Conservation (phyloP, 2,888 invertebrate species). For the Platypus cylindrus region DNA sequence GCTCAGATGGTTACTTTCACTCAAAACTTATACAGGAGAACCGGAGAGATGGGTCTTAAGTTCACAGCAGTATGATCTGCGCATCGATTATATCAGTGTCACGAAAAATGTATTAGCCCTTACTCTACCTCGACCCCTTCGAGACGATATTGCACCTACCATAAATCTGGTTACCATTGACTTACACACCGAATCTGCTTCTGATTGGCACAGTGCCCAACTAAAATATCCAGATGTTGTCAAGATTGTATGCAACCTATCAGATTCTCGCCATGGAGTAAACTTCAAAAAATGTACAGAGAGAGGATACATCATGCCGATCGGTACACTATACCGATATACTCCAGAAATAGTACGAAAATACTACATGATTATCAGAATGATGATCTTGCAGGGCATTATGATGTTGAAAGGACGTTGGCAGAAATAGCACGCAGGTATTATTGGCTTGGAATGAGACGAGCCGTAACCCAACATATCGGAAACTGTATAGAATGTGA, state of each 20-base stretch:
- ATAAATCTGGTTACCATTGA: not conserved
- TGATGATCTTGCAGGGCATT: slow-evolving; percentile 20
- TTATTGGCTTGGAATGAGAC: slow-evolving; percentile 20
- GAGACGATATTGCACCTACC: not conserved
- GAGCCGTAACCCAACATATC: slow-evolving; percentile 17
- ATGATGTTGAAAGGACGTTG: slow-evolving; percentile 20
- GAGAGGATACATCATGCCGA: slow-evolving; percentile 17
- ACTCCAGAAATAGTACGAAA: slow-evolving; percentile 5
- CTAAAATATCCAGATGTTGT: slow-evolving; percentile 17
- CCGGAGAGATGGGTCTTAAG: slow-evolving; percentile 34
- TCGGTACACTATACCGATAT: slow-evolving; percentile 18
- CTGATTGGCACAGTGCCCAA: slow-evolving; percentile 12
- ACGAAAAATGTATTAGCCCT: slow-evolving; percentile 13
- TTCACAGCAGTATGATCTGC: slow-evolving; percentile 28
- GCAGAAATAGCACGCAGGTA: slow-evolving; percentile 15
- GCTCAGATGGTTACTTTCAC: slow-evolving; percentile 33
- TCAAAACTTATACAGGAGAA: slow-evolving; percentile 26
- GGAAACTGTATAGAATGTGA: slow-evolving; percentile 20
- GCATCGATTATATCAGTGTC: slow-evolving; percentile 12
- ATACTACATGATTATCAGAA: slow-evolving; percentile 20
- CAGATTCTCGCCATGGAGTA: not conserved
- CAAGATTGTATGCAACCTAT: slow-evolving; percentile 16
- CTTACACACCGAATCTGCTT: slow-evolving; percentile 1
- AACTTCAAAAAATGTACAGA: slow-evolving; percentile 12
- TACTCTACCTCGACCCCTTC: slow-evolving; percentile 7